Evolutionary conservation across 2,113 vertebrate genomes (phyloP).

Genomic region (Chaetodon auriga): DNA sequence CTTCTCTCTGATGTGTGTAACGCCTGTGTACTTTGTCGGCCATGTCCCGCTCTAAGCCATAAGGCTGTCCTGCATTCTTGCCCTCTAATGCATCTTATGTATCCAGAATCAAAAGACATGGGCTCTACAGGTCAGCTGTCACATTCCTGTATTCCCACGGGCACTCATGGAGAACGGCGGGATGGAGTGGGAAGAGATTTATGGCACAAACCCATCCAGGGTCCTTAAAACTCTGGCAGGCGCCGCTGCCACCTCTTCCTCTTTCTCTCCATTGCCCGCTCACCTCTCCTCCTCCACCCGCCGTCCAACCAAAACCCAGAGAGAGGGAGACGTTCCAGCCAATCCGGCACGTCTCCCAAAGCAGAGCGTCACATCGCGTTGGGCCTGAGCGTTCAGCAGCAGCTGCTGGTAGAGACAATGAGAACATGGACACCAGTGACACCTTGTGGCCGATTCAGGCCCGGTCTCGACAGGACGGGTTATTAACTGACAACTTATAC

Average conservation of each 20-base stretch:
- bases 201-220: conserved; percentile 79
- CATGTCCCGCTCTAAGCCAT: conserved; percentile 56
- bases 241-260: conserved; percentile 60
- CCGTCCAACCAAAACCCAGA: conserved; percentile 66
- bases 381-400: conserved; percentile 37
- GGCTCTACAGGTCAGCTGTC: conserved; percentile 86
- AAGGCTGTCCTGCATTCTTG: conserved; percentile 76
- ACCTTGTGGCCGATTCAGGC: conserved; percentile 77
- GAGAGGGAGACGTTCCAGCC: conserved; percentile 51
- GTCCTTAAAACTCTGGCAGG: conserved; percentile 83
- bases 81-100: conserved; percentile 82
- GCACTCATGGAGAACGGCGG: conserved; percentile 83
- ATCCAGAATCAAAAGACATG: conserved; percentile 80
- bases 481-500: conserved; percentile 4
- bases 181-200: conserved; percentile 85
- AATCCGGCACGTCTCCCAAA: conserved; percentile 61
- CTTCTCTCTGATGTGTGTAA: conserved; percentile 45
- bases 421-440: conserved; percentile 84
- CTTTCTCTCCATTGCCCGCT: conserved; percentile 37
- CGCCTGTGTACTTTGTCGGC: conserved; percentile 49
- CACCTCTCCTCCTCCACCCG: conserved; percentile 51
- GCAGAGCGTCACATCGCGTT: conserved; percentile 52
- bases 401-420: conserved; percentile 29
- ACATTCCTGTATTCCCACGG: conserved; percentile 87
- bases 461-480: neutral